A percentile compares a stretch with the other conserved stretches of the same genome.
Evolutionary conservation across 2,888 invertebrate species (phyloP).

Genomic region (Pseudococcus jackbeardsleyi): DNA sequence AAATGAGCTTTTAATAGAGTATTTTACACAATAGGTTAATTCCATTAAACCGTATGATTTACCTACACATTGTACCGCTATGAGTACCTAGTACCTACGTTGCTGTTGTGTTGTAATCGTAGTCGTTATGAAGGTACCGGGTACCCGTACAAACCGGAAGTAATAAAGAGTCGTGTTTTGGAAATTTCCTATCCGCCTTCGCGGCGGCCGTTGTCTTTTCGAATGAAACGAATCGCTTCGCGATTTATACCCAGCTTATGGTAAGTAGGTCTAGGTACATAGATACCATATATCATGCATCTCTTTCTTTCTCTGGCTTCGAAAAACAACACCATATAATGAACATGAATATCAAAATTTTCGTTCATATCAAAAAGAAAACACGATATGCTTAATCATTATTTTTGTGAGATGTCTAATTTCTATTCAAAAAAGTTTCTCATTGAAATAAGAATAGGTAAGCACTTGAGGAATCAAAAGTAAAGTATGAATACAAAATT

Average conservation of each 20-base stretch:
- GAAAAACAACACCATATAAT: too few relatives aligned
- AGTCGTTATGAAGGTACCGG: background rate
- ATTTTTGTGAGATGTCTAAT: too few relatives aligned
- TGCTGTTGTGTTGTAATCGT: background rate
- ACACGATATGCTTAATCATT: too few relatives aligned
- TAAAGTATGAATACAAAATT: too few relatives aligned
- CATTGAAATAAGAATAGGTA: too few relatives aligned
- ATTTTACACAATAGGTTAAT: conserved; percentile 43
- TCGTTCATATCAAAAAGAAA: too few relatives aligned
- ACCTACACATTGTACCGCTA: background rate
- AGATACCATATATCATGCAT: too few relatives aligned
- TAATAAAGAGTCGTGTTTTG: conserved; percentile 44
- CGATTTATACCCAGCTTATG: background rate
- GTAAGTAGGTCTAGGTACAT: too few relatives aligned
- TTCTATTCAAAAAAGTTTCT: too few relatives aligned
- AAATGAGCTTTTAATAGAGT: conserved; percentile 41
- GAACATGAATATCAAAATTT: too few relatives aligned
- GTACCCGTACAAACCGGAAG: conserved; percentile 36
- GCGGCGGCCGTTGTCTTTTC: background rate
- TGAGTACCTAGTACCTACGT: background rate
- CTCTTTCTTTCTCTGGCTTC: too few relatives aligned
- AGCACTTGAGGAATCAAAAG: too few relatives aligned
- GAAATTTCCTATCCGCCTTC: conserved; percentile 1
- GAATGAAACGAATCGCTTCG: background rate
- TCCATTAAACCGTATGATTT: conserved; percentile 36